Base-by-base conservation (phyloP, 2,888 invertebrate genomes). In the Cosmia trapezina region DNA sequence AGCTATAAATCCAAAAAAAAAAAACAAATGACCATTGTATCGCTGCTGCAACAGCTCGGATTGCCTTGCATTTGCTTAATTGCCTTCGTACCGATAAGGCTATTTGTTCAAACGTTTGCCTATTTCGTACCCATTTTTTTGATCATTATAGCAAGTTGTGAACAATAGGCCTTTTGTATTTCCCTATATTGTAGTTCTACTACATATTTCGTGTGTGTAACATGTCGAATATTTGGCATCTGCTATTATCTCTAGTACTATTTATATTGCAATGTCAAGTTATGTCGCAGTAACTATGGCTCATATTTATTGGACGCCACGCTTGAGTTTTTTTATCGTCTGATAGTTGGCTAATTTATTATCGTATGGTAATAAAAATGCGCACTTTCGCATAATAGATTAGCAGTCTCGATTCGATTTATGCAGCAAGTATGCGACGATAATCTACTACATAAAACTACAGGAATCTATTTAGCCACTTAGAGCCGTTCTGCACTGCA, bases 191-290 rank as follows among this genome's bases (percentile, higher is more conserved):
- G 14, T 53, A 47, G 28, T 53, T 60, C 51, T 56, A 22, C 33
- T 37, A 53, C 14, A 73, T 79, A 57, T 53, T 63, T 78, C 19
- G 6, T 47, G 37, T 57, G n/a, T 64, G n/a, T 54, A 49, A 19
- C 45, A 49, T 59, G 60, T 37, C 56, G 53, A 81, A 67, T 72
- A 68, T 76, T 78, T 81, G 82, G 82, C 84, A 79, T 56, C 63
- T 63, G 43, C 17, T 4, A 11, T 22, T n/a, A 59, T 60, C 49
- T 56, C 9, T 75, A 19, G 43, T 49, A 62, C 69, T 80, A 80
- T 78, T 68, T 80, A 65, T 68, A 78, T 41, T 61, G 61, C 76
- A 77, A 77, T 65, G 65, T 56, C 79, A 72, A 73, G 45, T 66
- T 57, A 62, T 71, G 60, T 72, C 79, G 64, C 79, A 51, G 45